Evolutionary conservation across 2,113 vertebrate genomes (phyloP), one percentile per base, ranked within the genome.

Genomic region (Himantopus leucocephalus): DNA sequence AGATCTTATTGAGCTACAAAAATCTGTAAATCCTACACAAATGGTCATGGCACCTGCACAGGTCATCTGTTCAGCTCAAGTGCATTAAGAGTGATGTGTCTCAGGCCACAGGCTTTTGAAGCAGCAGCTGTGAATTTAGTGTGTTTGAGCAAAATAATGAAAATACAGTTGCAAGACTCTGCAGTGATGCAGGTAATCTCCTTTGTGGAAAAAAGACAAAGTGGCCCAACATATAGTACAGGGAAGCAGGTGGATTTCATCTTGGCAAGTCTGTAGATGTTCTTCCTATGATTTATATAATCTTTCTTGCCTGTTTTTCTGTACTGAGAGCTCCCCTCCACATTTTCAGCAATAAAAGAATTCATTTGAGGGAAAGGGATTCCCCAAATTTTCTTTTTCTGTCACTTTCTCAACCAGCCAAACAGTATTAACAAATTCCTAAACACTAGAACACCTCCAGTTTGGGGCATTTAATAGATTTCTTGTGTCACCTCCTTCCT

Each of bases 221-320:
- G 13, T 10, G 7, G 4, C 15, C 8, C 20, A 63, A 50, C 1
- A 1, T 18, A 21, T 4, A 45, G 16, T 22, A 17, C 3, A 55
- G 20, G 34, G 19, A 55, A 63, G 6, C 3, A 43, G 22, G 11
- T 39, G 5, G 35, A 34, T 77, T 81, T 66, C 4, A 71, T 47
- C 29, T 59, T 90, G 16, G 2, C 14, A 45, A 41, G 32, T 16
- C 22, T 70, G 16, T 37, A 80, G 7, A 4, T 26, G 21, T 41
- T 66, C 21, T 66, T 88, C n/a, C 7, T 24, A 52, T 22, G 9
- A 55, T 66, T 59, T 37, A 39, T 19, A 14, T 34, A 39, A 50
- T 7, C 0, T 52, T 73, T 55, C 48, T 66, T 60, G 5, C 4
- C 4, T 84, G 2, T 20, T 66, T 92, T 85, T 58, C 45, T 55